Percentiles rank a stretch among this genome's conserved stretches.
These are phyloP conservation scores for Sebastes ruberrimus DNA, from an alignment of 2,797 vertebrate genomes.

Conservation along the genomic window DNA sequence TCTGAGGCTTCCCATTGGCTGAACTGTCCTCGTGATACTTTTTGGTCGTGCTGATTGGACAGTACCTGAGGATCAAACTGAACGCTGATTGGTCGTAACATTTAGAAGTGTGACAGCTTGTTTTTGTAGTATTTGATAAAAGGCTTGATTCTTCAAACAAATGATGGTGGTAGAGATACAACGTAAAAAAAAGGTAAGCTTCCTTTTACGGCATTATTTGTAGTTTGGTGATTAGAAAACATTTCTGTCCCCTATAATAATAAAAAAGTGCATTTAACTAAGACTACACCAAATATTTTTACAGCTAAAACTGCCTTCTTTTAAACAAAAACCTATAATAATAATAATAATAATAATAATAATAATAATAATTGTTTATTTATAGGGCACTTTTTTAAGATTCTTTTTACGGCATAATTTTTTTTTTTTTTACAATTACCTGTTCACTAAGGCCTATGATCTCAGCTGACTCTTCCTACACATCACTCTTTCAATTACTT, in stretches of 20 bases:
- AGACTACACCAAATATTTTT: neutral
- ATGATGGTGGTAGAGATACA: neutral
- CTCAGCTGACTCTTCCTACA: too few relatives aligned
- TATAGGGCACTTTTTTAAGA: neutral
- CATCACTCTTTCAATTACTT: too few relatives aligned
- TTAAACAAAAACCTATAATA: too few relatives aligned
- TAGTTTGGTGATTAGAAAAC: neutral
- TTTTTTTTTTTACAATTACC: too few relatives aligned
- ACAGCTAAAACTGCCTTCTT: too few relatives aligned
- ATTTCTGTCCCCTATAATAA: neutral
- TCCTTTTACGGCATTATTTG: neutral
- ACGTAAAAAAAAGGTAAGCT: neutral
- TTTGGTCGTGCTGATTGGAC: slow-evolving; percentile 43
- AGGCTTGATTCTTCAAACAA: neutral
- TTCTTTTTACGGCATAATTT: too few relatives aligned
- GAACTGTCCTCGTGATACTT: neutral
- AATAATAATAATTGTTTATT: too few relatives aligned
- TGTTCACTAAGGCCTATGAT: too few relatives aligned
- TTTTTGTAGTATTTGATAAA: neutral
- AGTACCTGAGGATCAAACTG: fast-evolving
- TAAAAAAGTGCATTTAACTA: neutral
- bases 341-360: too few relatives aligned
- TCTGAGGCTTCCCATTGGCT: slow-evolving; percentile 42
- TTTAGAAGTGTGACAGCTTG: neutral
- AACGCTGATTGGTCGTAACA: slow-evolving; percentile 34